A percentile compares a stretch with the other conserved stretches of the same genome.
These are phyloP conservation scores for Harpagoxenus sublaevis DNA, from an alignment of 2,888 invertebrate species.

Conservation along the genomic window DNA sequence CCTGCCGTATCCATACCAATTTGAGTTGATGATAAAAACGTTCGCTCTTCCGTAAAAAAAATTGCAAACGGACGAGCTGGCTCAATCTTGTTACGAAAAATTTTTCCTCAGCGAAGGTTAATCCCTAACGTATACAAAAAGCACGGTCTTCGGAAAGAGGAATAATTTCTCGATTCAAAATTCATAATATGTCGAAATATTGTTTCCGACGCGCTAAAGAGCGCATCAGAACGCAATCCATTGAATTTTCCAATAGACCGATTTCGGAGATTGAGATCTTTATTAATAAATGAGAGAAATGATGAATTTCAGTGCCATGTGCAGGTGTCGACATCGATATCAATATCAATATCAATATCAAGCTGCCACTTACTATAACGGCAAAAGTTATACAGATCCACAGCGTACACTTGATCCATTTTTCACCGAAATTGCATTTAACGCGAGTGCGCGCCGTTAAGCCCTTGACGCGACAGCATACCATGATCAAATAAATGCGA, in stretches of 20 bases:
- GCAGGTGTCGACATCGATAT: slow-evolving; percentile 15
- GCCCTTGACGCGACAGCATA: neutral
- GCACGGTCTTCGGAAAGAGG: neutral
- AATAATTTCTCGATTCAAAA: neutral
- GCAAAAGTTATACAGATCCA: slow-evolving; percentile 16
- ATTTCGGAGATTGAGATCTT: slow-evolving; percentile 2
- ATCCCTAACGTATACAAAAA: neutral
- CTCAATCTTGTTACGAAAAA: neutral
- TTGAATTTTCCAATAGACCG: neutral
- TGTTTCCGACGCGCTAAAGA: neutral
- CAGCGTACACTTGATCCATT: slow-evolving; percentile 37
- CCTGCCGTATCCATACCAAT: slow-evolving; percentile 17
- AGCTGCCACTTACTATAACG: slow-evolving; percentile 4
- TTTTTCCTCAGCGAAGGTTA: no score
- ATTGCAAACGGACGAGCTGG: neutral
- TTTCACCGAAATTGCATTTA: slow-evolving; percentile 35
- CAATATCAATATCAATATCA: slow-evolving; percentile 39
- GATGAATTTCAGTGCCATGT: slow-evolving; percentile 23
- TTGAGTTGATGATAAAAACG: slow-evolving; percentile 27
- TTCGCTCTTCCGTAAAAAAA: neutral
- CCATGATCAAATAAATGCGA: slow-evolving; percentile 21
- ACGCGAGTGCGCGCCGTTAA: slow-evolving; percentile 9
- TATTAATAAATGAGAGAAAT: slow-evolving; percentile 18
- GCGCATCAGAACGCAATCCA: neutral
- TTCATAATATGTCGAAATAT: neutral